Base-by-base conservation (phyloP, 2,797 vertebrate genomes). In the Enteromius argenteus region DNA sequence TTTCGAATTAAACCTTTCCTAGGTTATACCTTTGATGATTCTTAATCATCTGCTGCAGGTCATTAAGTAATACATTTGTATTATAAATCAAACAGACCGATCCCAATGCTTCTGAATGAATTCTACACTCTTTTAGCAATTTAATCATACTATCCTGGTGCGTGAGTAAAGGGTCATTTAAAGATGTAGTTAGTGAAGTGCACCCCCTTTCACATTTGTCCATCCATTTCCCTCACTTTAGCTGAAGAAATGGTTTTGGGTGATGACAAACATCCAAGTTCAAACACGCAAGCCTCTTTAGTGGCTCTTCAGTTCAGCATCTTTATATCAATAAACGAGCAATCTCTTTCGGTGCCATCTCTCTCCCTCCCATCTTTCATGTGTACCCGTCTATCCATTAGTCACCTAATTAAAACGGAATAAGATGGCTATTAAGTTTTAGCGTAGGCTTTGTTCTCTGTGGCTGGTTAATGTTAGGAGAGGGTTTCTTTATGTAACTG, bases 351-450 rank as follows among this genome's bases (percentile, higher is more conserved):
- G 90, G 92, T 95, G 94, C 95, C 91, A 94, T 94, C 92, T 92
- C 84, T 91, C 90, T 92, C 90, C 92, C 90, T 91, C 89, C 89
- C 87, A 92, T 93, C 91, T 93, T 95, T 92, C 94, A 91, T 91
- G 90, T 87, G 46, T 80, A 76, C 87, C 73, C 39, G 85, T 84
- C 83, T 75, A 89, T 95, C 94, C 95, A 96, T 96, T 95, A 94
- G 94, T 93, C 89, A 88, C 89, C 93, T 95, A 95, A 96, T 96
- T 96, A 96, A 95, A 94, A 94, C 90, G 85, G 92, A 95, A 93
- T 89, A 94, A 93, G 92, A 91, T 86, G 91, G 92, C 94, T 92
- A 93, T 95, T 92, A 94, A 94, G 91, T 95, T 94, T 93, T 83
- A 89, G 86, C 87, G 85, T 85, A 88, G 2, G 86, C 94, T 95